Base-by-base conservation (phyloP, 2,797 vertebrate species). In the Staurois parvus region DNA sequence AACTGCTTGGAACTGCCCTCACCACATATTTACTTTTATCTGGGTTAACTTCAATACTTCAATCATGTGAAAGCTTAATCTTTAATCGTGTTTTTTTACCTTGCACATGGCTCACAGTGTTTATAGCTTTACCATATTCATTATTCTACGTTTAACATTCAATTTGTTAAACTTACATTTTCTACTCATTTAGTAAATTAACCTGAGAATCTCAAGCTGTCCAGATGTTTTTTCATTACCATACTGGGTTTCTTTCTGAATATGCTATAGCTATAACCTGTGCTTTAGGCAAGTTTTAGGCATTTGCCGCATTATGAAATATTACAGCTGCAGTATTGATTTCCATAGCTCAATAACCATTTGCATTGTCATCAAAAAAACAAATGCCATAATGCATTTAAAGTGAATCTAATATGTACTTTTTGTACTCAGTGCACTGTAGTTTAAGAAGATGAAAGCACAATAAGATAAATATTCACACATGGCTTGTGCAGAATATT, bases 321-420 rank as follows among this genome's bases (percentile, higher is more conserved):
- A 59, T 81, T 72, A 66, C 26, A 26, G 42, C 73, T 76, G 56
- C 9, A 30, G 72, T 79, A 29, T 37, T 48, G 13, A 34, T 78
- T 40, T 29, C 64, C 15, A 52, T 67, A 79, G 67, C 29, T 72
- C 59, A 67, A 34, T 15, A 32, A 8, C 72, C 70, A 21, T 72
- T 29, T 79, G 83, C 83, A 73, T 79, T 85, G 83, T 79, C 83
- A 85, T 79, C 69, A 85, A 29, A 76, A n/a, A 79, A 79, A 68
- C 59, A 79, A 79, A 85, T 79, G 69, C 19, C 29, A 67, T 79
- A 72, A 79, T 79, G 32, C 70, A 73, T 79, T 79, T 74, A 52
- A 73, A 79, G 67, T 64, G 59, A 72, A 74, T 45, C 69, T 52
- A 85, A 85, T 72, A 68, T 62, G 70, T 66, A 85, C 83, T 77